Conservation (phyloP, 2,113 vertebrate genomes). For the Mus spicilegus region DNA sequence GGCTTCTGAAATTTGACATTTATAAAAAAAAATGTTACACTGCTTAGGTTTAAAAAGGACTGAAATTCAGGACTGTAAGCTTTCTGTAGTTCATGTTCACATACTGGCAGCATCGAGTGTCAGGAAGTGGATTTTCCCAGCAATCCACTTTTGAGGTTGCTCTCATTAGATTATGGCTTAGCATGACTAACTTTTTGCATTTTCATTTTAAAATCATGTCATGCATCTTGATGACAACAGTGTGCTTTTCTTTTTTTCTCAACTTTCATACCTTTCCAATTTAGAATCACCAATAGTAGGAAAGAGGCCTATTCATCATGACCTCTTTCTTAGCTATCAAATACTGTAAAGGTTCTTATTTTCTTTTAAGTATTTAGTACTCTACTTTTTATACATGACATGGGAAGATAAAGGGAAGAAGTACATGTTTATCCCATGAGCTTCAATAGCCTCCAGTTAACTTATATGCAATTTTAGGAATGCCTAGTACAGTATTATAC, state of each 20-base stretch:
- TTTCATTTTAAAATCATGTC: slow-evolving; percentile 30
- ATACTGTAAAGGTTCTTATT: not conserved
- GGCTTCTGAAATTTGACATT: not conserved
- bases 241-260: not conserved
- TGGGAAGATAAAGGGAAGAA: not conserved
- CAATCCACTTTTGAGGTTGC: not conserved
- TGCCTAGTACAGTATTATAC: not conserved
- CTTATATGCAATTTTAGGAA: not conserved
- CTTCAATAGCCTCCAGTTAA: not conserved
- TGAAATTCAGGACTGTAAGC: not conserved
- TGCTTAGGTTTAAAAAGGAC: not conserved
- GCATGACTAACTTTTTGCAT: not conserved
- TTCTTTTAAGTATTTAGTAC: not conserved
- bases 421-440: not conserved
- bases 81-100: not conserved
- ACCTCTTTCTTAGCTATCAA: not conserved
- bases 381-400: not conserved
- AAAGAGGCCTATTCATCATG: not conserved
- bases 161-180: not conserved
- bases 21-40: not conserved
- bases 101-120: not conserved
- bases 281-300: not conserved
- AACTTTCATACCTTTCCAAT: not conserved
- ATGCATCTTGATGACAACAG: not conserved
- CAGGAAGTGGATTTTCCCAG: not conserved